phyloP scores from a whole-genome alignment of 2,888 invertebrate genomes.

The Physocephala rufipes region DNA sequence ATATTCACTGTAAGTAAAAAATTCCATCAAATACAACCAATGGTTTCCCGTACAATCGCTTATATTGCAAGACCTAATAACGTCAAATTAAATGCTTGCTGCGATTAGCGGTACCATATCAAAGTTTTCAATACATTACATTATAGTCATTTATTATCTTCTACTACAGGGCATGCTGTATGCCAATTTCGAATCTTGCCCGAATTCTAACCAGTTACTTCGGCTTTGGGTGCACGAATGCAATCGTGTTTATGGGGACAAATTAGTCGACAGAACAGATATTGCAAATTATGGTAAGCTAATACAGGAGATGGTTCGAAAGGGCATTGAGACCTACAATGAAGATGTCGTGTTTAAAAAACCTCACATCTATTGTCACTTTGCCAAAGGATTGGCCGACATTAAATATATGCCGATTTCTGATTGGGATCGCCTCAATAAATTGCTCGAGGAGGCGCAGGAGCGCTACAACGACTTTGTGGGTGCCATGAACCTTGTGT shows the following conservation, averaged over 20 bases:
- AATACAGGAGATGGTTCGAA: conserved; percentile 79
- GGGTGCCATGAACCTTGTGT: conserved; percentile 91
- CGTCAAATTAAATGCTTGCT: too few species aligned
- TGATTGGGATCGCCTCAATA: conserved; percentile 76
- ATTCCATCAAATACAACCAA: too few species aligned
- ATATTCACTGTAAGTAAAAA: conserved; percentile 87
- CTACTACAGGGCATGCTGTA: conserved; percentile 81
- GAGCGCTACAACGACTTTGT: conserved; percentile 88
- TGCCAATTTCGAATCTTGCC: conserved; percentile 79
- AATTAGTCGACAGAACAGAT: conserved; percentile 84
- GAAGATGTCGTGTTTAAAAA: conserved; percentile 76
- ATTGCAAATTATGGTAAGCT: conserved; percentile 78
- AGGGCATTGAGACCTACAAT: conserved; percentile 77
- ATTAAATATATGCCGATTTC: conserved; percentile 86
- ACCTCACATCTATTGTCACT: conserved; percentile 91
- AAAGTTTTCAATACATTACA: too few species aligned
- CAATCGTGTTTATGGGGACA: conserved; percentile 89
- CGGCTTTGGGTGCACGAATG: conserved; percentile 92
- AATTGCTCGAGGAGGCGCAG: conserved; percentile 81
- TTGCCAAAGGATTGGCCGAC: conserved; percentile 90
- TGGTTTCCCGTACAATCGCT: too few species aligned
- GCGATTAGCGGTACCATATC: too few species aligned
- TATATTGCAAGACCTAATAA: background rate
- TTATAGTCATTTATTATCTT: background rate
- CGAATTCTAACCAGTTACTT: conserved; percentile 75